Evolutionary conservation across 2,797 vertebrate genomes (phyloP).

Genomic region (Parauchenoglanis punctatus): DNA sequence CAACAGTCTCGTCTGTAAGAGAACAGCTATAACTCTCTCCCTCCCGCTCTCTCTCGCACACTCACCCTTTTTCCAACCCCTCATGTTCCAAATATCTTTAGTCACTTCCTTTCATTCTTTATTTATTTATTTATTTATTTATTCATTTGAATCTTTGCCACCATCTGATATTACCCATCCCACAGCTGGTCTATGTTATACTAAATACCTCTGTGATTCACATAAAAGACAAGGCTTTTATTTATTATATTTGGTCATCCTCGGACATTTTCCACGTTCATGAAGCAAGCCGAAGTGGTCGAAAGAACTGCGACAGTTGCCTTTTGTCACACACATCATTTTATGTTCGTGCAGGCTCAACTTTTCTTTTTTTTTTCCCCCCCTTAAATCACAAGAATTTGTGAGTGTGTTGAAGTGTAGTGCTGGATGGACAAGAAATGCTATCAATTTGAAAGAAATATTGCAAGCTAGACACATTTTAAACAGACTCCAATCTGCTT

Average conservation of each 20-base stretch:
- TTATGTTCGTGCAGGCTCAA: background rate
- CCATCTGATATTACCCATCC: slow-evolving; percentile 54
- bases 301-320: background rate
- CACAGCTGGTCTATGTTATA: slow-evolving; percentile 59
- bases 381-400: background rate
- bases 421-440: slow-evolving; percentile 25
- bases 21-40: slow-evolving; percentile 55
- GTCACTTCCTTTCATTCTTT: slow-evolving; percentile 44
- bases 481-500: slow-evolving; percentile 47
- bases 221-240: slow-evolving; percentile 46
- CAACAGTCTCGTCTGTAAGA: slow-evolving; percentile 48
- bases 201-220: slow-evolving; percentile 43
- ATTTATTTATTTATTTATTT: slow-evolving; percentile 19
- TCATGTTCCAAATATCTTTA: slow-evolving; percentile 38
- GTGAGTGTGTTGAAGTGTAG: background rate
- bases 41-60: background rate
- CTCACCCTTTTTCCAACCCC: background rate
- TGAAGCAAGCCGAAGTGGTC: background rate
- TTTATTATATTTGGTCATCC: slow-evolving; percentile 32
- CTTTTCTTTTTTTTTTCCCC: background rate
- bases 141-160: slow-evolving; percentile 30
- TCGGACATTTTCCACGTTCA: slow-evolving; percentile 37
- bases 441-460: slow-evolving; percentile 48
- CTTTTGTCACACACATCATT: background rate
- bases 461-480: slow-evolving; percentile 51